Evolutionary conservation across 2,888 invertebrate species (phyloP).

Genomic region (Sericinus montela): DNA sequence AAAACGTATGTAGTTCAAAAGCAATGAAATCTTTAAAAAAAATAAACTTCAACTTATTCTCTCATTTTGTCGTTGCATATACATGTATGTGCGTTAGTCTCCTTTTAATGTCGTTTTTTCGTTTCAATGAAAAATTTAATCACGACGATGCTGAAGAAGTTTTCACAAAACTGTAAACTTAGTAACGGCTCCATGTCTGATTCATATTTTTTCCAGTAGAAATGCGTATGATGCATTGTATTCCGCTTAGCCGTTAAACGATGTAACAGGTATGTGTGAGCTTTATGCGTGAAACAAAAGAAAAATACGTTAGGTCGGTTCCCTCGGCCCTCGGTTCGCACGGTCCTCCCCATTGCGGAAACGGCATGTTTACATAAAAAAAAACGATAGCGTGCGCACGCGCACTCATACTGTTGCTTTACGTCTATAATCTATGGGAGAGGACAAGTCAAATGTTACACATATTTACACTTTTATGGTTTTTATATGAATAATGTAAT

Average conservation of each 20-base stretch:
- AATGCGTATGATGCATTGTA: conserved; percentile 15
- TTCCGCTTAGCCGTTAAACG: conserved; percentile 15
- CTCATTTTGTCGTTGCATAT: too few relatives aligned
- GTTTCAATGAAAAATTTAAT: too few relatives aligned
- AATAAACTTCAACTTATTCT: too few relatives aligned
- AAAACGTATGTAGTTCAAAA: too few relatives aligned
- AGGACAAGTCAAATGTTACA: conserved; percentile 11
- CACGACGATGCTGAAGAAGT: too few relatives aligned
- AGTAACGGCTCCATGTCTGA: too few relatives aligned
- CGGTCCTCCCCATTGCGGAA: conserved; percentile 60
- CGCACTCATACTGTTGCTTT: conserved; percentile 42
- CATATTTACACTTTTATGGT: neutral
- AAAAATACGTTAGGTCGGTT: conserved; percentile 57
- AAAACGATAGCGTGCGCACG: conserved; percentile 44
- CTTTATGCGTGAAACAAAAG: conserved; percentile 57
- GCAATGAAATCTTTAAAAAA: too few relatives aligned
- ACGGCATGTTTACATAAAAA: conserved; percentile 59
- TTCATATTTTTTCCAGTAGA: neutral
- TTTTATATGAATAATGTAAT: too few relatives aligned
- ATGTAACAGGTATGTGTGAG: conserved; percentile 17
- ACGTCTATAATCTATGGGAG: conserved; percentile 25
- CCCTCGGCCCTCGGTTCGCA: conserved; percentile 68
- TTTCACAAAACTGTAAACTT: too few relatives aligned
- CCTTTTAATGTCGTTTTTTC: too few relatives aligned
- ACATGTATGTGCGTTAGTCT: too few relatives aligned